These are phyloP conservation scores for Riptortus pedestris DNA, from an alignment of 1,140 invertebrate genomes.

Conservation along the genomic window DNA sequence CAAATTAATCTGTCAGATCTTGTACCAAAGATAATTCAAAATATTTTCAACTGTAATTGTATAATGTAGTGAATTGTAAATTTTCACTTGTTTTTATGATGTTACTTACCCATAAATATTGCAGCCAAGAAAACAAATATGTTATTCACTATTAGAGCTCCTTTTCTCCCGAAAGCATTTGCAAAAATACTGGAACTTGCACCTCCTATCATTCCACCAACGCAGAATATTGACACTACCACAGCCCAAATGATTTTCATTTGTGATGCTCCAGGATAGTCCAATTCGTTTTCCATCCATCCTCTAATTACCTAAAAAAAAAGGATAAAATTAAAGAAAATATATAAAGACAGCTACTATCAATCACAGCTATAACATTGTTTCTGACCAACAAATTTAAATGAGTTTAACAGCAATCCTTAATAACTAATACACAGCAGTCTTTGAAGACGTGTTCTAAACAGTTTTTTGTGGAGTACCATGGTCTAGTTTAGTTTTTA, in stretches of 20 bases:
- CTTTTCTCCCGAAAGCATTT: not conserved
- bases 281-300: not conserved
- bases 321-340: not conserved
- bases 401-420: no score
- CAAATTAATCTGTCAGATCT: no score
- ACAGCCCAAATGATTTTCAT: conserved; percentile 5
- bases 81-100: no score
- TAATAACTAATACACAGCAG: no score
- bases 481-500: no score
- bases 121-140: conserved; percentile 10
- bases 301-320: not conserved
- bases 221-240: conserved; percentile 9
- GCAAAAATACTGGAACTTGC: not conserved
- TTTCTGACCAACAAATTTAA: no score
- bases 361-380: no score
- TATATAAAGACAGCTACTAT: not conserved
- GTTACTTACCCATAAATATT: conserved; percentile 2
- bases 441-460: no score
- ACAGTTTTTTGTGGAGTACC: no score
- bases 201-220: conserved; percentile 21
- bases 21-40: no score
- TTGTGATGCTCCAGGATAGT: not conserved
- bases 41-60: no score
- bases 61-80: no score
- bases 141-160: conserved; percentile 12